A percentile compares a stretch with the other conserved stretches of the same genome.
Evolutionary conservation across 2,113 vertebrate species (phyloP).

Genomic region (Lasiurus borealis): DNA sequence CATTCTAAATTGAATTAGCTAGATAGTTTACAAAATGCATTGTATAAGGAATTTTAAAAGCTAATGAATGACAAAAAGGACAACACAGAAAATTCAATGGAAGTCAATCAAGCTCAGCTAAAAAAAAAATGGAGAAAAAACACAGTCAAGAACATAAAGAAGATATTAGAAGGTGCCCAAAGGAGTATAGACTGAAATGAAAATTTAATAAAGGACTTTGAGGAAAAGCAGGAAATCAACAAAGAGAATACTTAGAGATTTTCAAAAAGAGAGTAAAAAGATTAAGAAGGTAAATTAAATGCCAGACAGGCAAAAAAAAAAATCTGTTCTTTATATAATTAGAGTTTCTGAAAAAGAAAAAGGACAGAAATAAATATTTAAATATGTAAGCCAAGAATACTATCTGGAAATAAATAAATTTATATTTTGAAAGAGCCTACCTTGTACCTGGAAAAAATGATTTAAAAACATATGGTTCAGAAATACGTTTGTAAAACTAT

Average conservation of each 20-base stretch:
- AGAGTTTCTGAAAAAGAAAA: not conserved
- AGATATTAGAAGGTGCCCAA: not conserved
- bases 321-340: not conserved
- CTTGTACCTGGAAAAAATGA: not conserved
- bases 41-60: not conserved
- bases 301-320: not conserved
- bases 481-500: not conserved
- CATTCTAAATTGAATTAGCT: not conserved
- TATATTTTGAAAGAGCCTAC: not conserved
- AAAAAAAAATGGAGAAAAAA: not conserved
- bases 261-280: not conserved
- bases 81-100: not conserved
- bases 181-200: not conserved
- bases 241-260: not conserved
- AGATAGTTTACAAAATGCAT: not conserved
- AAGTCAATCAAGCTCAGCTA: not conserved
- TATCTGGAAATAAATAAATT: not conserved
- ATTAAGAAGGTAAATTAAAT: constrained; percentile 14
- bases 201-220: not conserved
- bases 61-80: not conserved
- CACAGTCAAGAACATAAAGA: not conserved
- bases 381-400: not conserved
- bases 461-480: not conserved
- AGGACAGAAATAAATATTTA: not conserved
- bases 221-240: not conserved